Percentiles rank a stretch among this genome's conserved stretches.
These are phyloP conservation scores for Chelon labrosus DNA, from an alignment of 2,797 vertebrate species.

Conservation along the genomic window DNA sequence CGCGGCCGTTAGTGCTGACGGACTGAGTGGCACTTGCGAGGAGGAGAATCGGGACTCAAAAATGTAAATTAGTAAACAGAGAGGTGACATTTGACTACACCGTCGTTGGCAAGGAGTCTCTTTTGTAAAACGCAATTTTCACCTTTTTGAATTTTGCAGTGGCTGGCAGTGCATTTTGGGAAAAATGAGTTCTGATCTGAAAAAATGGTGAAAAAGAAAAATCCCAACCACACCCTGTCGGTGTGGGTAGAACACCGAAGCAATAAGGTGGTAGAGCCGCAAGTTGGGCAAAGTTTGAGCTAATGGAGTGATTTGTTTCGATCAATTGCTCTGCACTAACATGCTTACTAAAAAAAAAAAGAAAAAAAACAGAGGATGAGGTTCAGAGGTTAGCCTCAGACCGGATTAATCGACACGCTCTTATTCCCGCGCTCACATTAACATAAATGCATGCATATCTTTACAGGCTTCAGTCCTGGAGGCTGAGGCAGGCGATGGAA, in stretches of 20 bases:
- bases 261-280: slow-evolving; percentile 15
- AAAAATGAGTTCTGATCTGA: slow-evolving; percentile 31
- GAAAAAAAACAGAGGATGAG: slow-evolving; percentile 37
- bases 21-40: slow-evolving; percentile 66
- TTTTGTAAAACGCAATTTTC: slow-evolving; percentile 17
- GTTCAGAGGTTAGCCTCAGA: slow-evolving; percentile 28
- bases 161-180: slow-evolving; percentile 73
- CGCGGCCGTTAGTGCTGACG: slow-evolving; percentile 37
- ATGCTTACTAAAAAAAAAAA: not conserved
- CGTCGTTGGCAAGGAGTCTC: slow-evolving; percentile 47
- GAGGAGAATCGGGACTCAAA: slow-evolving; percentile 29
- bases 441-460: slow-evolving; percentile 78
- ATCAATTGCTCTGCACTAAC: slow-evolving; percentile 55
- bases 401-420: slow-evolving; percentile 42
- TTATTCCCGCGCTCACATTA: slow-evolving; percentile 32
- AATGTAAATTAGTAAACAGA: slow-evolving; percentile 44
- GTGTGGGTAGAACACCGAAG: slow-evolving; percentile 24
- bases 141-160: slow-evolving; percentile 47
- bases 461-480: slow-evolving; percentile 66
- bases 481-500: slow-evolving; percentile 57
- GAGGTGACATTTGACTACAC: slow-evolving; percentile 34
- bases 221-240: slow-evolving; percentile 18
- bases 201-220: slow-evolving; percentile 17
- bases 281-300: slow-evolving; percentile 34
- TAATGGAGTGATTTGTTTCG: slow-evolving; percentile 62